Evolutionary conservation across 2,888 invertebrate species (phyloP), one percentile per base, ranked within the genome.

Genomic region (Copidosoma aretas): DNA sequence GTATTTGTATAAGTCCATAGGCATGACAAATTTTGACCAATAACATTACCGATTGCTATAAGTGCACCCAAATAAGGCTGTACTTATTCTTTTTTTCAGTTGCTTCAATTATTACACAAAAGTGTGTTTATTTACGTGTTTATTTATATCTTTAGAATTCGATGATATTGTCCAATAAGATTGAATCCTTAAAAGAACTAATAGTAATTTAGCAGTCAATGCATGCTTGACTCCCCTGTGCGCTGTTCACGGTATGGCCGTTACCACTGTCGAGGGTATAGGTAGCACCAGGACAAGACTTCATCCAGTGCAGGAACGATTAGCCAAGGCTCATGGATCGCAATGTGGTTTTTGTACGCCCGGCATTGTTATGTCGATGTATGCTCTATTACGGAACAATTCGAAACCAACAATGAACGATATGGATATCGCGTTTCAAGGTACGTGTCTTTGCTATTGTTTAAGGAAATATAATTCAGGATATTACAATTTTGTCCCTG

Each of bases 351-450:
- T 93, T 81, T 95, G 95, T 78, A 95, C 95, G 0, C 95, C 95
- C 0, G 96, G 96, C 41, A 94, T 97, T 72, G 93, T 96, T 1
- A 97, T 97, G 96, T 95, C 95, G 1, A 94, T 96, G 94, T 96
- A 95, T 79, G 86, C 94, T 0, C 85, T 96, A 60, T 84, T 95
- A 0, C 86, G 95, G 78, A 91, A 88, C 77, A 88, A 89, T 49
- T 86, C 88, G 0, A 86, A 87, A 76, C 92, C 95, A 10, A 85
- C 87, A 0, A 90, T 91, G 86, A 82, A 87, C 14, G 91, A 94
- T 67, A 84, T 95, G 75, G 93, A 94, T 81, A 86, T 88, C 8
- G 89, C 92, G 0, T 89, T 93, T 74, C 93, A 93, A 86, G 93
- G 93, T 77, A 90, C 21, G 32, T 17, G 17, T 46, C 12, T 46